These are phyloP conservation scores for Ectemnius continuus DNA, from an alignment of 2,888 invertebrate genomes.

Conservation along the genomic window DNA sequence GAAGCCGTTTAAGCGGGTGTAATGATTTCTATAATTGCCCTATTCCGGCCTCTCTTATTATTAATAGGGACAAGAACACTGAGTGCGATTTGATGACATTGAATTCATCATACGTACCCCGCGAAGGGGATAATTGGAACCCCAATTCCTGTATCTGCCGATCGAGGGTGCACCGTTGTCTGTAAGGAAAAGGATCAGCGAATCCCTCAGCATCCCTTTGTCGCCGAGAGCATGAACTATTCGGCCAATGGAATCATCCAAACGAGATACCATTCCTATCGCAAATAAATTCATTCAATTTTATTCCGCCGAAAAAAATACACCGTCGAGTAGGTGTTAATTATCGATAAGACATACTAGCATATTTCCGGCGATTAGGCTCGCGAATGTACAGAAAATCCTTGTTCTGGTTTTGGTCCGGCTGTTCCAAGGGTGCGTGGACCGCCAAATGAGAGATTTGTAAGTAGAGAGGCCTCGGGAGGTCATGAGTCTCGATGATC, in stretches of 20 bases:
- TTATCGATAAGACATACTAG: constrained; percentile 71
- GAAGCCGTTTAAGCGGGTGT: not conserved
- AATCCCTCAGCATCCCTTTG: constrained; percentile 80
- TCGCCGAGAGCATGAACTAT: constrained; percentile 80
- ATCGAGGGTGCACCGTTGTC: constrained; percentile 82
- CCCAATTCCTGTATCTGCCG: constrained; percentile 80
- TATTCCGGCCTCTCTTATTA: not conserved
- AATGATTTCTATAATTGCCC: constrained; percentile 3
- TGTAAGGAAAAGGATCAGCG: constrained; percentile 83
- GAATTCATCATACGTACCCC: constrained; percentile 76
- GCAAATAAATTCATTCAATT: not conserved
- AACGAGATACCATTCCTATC: constrained; percentile 81
- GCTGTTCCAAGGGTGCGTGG: constrained; percentile 86
- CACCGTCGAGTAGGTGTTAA: too few relatives aligned
- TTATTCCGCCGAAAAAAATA: not conserved
- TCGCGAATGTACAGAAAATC: constrained; percentile 86
- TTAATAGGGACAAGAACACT: not conserved
- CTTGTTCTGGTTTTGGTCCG: constrained; percentile 82
- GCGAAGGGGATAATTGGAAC: constrained; percentile 83
- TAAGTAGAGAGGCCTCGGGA: constrained; percentile 85
- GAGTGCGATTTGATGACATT: not conserved
- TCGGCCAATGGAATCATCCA: constrained; percentile 83
- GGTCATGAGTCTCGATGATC: constrained; percentile 82
- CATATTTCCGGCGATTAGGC: constrained; percentile 85
- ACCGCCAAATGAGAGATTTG: constrained; percentile 90